Percentiles rank a stretch among this genome's conserved stretches.
Evolutionary conservation across 2,113 vertebrate species (phyloP).

Genomic region (Cathartes aura): DNA sequence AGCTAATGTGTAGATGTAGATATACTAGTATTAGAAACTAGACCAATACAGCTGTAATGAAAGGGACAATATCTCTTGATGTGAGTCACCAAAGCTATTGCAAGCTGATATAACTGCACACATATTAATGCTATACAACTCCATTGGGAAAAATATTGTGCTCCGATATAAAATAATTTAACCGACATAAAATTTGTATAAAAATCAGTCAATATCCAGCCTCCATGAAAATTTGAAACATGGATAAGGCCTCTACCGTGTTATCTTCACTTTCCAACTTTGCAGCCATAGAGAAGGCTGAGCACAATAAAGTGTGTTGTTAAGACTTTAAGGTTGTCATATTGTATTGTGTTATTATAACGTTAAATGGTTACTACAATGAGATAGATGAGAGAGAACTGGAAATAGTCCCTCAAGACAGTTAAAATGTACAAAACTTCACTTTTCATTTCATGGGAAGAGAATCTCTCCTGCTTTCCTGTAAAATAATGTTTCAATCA

Average conservation of each 20-base stretch:
- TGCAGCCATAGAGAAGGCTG: background rate
- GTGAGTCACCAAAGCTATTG: background rate
- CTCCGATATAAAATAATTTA: background rate
- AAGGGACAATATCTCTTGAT: background rate
- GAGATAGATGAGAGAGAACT: slow-evolving; percentile 8
- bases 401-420: slow-evolving; percentile 38
- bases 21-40: background rate
- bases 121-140: background rate
- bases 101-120: background rate
- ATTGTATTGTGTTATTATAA: slow-evolving; percentile 16
- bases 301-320: background rate
- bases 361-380: background rate
- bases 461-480: background rate
- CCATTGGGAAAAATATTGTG: background rate
- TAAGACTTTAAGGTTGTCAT: background rate
- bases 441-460: slow-evolving; percentile 9
- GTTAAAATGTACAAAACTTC: slow-evolving; percentile 29
- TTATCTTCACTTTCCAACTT: background rate
- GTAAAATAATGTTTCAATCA: slow-evolving; percentile 30
- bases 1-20: background rate
- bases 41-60: background rate
- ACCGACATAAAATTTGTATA: background rate
- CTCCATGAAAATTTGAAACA: background rate
- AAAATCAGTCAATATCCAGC: background rate
- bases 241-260: background rate